These are phyloP conservation scores for Tetragonisca angustula DNA, from an alignment of 2,888 invertebrate species.

Conservation along the genomic window DNA sequence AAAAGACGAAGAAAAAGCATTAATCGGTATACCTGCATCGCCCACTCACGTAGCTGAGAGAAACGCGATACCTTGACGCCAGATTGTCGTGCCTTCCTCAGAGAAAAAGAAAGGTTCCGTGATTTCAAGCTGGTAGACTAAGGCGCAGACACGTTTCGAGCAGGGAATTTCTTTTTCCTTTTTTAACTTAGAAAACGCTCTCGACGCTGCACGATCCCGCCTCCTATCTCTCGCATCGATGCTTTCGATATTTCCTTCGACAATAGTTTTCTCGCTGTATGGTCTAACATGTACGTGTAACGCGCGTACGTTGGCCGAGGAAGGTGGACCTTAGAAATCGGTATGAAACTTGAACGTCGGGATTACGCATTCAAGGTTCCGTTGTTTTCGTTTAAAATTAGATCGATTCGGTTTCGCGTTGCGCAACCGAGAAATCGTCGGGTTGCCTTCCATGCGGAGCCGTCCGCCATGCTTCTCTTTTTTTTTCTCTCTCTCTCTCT, in stretches of 20 bases:
- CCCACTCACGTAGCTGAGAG: slow-evolving; percentile 43
- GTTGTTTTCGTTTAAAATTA: slow-evolving; percentile 35
- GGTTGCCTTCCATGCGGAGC: not conserved
- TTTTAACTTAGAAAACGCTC: not conserved
- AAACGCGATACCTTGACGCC: slow-evolving; percentile 65
- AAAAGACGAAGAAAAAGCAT: slow-evolving; percentile 33
- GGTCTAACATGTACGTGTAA: not conserved
- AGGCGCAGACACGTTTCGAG: slow-evolving; percentile 21
- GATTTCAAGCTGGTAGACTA: slow-evolving; percentile 43
- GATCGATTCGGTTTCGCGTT: slow-evolving; percentile 41
- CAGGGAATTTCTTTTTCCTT: slow-evolving; percentile 15
- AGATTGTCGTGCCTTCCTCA: slow-evolving; percentile 46
- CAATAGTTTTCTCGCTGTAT: not conserved
- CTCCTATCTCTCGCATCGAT: slow-evolving; percentile 16
- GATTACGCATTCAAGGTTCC: slow-evolving; percentile 26
- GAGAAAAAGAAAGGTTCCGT: slow-evolving; percentile 43
- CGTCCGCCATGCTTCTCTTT: slow-evolving; percentile 23
- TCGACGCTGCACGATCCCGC: not conserved
- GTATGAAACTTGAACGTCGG: not conserved
- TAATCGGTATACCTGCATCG: slow-evolving; percentile 67
- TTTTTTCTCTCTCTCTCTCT: not conserved
- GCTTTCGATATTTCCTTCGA: not conserved
- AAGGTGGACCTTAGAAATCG: not conserved
- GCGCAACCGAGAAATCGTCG: slow-evolving; percentile 45
- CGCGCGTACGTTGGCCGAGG: not conserved